Evolutionary conservation across 2,113 vertebrate species (phyloP).

Genomic region (Xenus cinereus): DNA sequence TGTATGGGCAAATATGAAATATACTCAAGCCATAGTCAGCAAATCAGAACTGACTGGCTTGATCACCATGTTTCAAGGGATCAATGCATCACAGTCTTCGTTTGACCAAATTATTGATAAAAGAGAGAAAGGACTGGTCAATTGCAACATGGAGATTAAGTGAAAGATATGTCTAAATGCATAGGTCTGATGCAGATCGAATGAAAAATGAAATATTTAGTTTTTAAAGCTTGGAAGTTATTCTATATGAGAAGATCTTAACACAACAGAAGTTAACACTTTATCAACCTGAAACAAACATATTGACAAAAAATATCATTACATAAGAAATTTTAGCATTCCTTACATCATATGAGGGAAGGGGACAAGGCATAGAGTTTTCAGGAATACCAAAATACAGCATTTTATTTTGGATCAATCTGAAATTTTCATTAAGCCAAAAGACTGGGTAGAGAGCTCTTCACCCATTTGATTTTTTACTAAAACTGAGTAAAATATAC

Average conservation of each 20-base stretch:
- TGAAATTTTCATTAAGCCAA: neutral
- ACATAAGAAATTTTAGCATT: neutral
- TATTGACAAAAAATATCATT: neutral
- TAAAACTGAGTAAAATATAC: neutral
- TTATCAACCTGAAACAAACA: neutral
- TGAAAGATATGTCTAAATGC: neutral
- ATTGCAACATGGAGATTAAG: neutral
- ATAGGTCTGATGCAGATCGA: neutral
- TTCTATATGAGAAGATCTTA: neutral
- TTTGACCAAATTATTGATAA: neutral
- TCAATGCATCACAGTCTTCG: neutral
- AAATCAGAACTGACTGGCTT: neutral
- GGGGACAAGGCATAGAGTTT: neutral
- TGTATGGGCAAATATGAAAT: neutral
- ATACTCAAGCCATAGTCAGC: neutral
- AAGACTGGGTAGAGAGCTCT: neutral
- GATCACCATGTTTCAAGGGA: neutral
- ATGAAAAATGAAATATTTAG: neutral
- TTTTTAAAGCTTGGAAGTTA: neutral
- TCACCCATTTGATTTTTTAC: neutral
- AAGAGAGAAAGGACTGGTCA: neutral
- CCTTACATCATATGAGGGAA: neutral
- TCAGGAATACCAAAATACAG: neutral
- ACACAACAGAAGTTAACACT: neutral
- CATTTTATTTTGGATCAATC: neutral